Conservation (phyloP, 2,888 invertebrate species). For the Eupithecia exiguata region DNA sequence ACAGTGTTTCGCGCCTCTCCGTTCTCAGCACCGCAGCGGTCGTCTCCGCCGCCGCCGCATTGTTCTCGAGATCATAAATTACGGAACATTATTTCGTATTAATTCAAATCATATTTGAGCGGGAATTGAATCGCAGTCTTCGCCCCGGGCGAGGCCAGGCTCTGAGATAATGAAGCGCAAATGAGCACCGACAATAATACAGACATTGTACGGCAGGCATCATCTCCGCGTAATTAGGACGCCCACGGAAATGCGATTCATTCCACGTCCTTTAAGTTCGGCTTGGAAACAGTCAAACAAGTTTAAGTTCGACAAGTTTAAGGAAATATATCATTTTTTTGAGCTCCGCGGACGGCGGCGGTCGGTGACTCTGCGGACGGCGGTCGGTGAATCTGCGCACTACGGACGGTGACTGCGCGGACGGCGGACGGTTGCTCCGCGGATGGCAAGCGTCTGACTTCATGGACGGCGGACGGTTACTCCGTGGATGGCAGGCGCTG, state of each 20-base stretch:
- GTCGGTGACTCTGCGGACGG: no score
- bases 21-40: no score
- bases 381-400: no score
- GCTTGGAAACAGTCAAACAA: not conserved
- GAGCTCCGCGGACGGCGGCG: no score
- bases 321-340: not conserved
- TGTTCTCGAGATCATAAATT: constrained; percentile 23
- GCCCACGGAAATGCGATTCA: constrained; percentile 33
- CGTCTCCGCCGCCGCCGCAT: not conserved
- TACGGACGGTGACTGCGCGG: no score
- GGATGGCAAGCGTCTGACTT: no score
- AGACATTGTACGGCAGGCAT: constrained; percentile 8
- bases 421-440: no score
- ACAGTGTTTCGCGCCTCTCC: not conserved
- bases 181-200: constrained; percentile 40
- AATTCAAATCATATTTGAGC: constrained; percentile 30
- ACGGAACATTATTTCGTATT: constrained; percentile 28
- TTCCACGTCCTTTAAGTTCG: constrained; percentile 27
- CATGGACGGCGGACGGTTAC: no score
- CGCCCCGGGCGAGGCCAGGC: constrained; percentile 6
- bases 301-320: no score
- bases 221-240: constrained; percentile 18
- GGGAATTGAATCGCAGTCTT: constrained; percentile 18
- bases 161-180: constrained; percentile 30
- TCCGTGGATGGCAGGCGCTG: no score